phyloP scores from a whole-genome alignment of 2,888 invertebrate genomes.

The Microplitis manilae region DNA sequence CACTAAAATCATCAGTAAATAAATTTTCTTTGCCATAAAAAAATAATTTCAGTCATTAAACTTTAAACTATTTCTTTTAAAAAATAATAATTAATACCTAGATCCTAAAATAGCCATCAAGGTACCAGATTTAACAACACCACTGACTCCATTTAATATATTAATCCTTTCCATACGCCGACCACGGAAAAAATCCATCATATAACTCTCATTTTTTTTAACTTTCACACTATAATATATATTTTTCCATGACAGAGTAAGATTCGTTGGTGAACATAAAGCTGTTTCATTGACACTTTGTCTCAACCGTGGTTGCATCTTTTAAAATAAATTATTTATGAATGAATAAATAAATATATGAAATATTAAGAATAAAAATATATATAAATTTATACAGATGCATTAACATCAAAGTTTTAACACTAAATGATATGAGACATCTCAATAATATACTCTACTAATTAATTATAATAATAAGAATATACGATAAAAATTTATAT shows the following conservation, averaged over 20 bases:
- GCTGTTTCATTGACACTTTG: slow-evolving; percentile 34
- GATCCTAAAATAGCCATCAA: slow-evolving; percentile 84
- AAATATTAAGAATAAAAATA: neutral
- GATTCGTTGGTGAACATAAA: slow-evolving; percentile 44
- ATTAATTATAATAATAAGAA: neutral
- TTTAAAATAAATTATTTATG: slow-evolving; percentile 18
- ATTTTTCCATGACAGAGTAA: slow-evolving; percentile 61
- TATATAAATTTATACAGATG: neutral
- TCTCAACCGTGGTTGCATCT: slow-evolving; percentile 43
- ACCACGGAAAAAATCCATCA: slow-evolving; percentile 73
- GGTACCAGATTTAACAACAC: slow-evolving; percentile 79
- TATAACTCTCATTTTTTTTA: slow-evolving; percentile 52
- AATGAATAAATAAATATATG: neutral
- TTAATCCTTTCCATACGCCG: slow-evolving; percentile 73
- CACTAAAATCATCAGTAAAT: slow-evolving; percentile 73
- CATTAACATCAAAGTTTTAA: neutral
- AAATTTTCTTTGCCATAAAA: neutral
- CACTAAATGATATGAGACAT: neutral
- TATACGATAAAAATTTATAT: neutral
- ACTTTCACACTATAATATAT: slow-evolving; percentile 57
- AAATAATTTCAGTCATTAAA: neutral
- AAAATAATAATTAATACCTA: slow-evolving; percentile 72
- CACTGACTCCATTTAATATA: slow-evolving; percentile 78
- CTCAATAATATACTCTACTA: neutral
- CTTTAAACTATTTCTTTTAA: neutral